Percentiles rank a stretch among this genome's conserved stretches.
Conservation (phyloP, 2,797 vertebrate genomes). For the Microctenopoma lineatum region DNA sequence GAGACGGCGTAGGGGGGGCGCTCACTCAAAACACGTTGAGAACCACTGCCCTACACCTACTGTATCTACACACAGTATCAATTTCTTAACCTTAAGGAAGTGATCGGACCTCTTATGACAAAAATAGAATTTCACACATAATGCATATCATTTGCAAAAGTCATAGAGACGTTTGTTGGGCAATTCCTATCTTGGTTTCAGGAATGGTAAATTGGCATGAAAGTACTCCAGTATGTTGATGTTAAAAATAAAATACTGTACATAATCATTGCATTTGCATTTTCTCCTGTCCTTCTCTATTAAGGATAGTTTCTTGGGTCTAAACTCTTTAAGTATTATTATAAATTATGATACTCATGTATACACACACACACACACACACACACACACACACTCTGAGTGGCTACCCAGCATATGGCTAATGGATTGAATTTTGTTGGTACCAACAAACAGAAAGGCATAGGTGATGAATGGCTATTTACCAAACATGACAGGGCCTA, state of each 20-base stretch:
- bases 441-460: slow-evolving; percentile 58
- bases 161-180: no score
- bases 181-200: no score
- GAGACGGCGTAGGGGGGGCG: no score
- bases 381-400: slow-evolving; percentile 30
- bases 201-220: no score
- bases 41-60: no score
- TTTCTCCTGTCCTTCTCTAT: slow-evolving; percentile 12
- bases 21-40: no score
- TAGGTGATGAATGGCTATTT: slow-evolving; percentile 82
- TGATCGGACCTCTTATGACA: no score
- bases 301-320: slow-evolving; percentile 31
- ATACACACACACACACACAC: slow-evolving; percentile 5
- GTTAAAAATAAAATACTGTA: background rate
- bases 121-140: no score
- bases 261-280: background rate
- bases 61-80: no score
- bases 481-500: slow-evolving; percentile 77
- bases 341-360: slow-evolving; percentile 50
- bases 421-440: slow-evolving; percentile 78
- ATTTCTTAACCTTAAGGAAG: no score
- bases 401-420: slow-evolving; percentile 61
- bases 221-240: background rate
- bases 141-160: no score
- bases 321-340: slow-evolving; percentile 44